Percentiles rank a stretch among this genome's conserved stretches.
Evolutionary conservation across 2,888 invertebrate species (phyloP).

Genomic region (Panorpa germanica): DNA sequence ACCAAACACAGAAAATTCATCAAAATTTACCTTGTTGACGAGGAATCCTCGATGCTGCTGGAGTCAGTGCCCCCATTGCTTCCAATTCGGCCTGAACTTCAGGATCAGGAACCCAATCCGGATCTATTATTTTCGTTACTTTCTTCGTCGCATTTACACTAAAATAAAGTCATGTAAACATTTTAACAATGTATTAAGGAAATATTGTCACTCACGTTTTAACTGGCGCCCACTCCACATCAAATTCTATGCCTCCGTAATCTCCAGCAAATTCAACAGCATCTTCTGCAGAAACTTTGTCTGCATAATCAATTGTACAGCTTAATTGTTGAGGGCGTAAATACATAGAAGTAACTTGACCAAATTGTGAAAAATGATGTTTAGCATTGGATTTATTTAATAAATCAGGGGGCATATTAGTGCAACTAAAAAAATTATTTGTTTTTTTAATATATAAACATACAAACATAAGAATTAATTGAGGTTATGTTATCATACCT

Average conservation of each 20-base stretch:
- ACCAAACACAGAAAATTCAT: slow-evolving; percentile 1
- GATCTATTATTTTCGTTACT: no score
- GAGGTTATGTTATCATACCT: no score
- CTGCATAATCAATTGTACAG: slow-evolving; percentile 51
- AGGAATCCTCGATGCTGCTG: slow-evolving; percentile 11
- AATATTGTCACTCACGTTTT: slow-evolving; percentile 23
- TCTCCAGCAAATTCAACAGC: slow-evolving; percentile 40
- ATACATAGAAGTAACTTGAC: slow-evolving; percentile 42
- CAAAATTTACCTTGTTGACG: slow-evolving; percentile 12
- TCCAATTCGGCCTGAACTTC: slow-evolving; percentile 51
- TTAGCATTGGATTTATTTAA: slow-evolving; percentile 39
- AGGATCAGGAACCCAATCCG: slow-evolving; percentile 38
- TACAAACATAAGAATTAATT: no score
- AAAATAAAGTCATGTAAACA: no score
- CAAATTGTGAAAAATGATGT: slow-evolving; percentile 51
- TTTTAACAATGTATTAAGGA: slow-evolving; percentile 23
- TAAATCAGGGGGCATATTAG: slow-evolving; percentile 41
- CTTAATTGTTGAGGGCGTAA: slow-evolving; percentile 39
- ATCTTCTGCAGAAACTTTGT: slow-evolving; percentile 31
- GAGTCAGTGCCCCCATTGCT: slow-evolving; percentile 35
- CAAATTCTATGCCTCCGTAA: slow-evolving; percentile 40
- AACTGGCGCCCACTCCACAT: slow-evolving; percentile 31
- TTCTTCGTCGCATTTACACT: no score
- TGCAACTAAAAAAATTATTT: slow-evolving; percentile 32
- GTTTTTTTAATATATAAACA: no score